Conservation (phyloP, 2,113 vertebrate species). For the Actenoides lindsayi region DNA sequence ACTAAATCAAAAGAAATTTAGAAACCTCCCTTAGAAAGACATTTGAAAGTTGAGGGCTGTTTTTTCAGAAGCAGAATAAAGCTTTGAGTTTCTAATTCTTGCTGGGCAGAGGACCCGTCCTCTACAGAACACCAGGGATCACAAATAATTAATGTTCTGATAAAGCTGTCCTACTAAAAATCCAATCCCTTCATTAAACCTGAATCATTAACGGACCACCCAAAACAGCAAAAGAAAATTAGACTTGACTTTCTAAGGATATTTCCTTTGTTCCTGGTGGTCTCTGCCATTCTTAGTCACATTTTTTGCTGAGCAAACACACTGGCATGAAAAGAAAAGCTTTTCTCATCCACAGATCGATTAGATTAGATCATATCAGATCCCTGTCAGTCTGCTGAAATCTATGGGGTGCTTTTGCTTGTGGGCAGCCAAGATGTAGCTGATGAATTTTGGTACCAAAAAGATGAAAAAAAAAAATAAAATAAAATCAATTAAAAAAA, state of each 20-base stretch:
- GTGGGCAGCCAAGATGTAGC: not conserved
- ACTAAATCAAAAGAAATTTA: not conserved
- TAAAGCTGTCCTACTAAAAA: slow-evolving; percentile 1
- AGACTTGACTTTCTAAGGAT: slow-evolving; percentile 13
- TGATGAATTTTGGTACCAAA: not conserved
- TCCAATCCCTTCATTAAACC: not conserved
- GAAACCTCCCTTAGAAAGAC: not conserved
- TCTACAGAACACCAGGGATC: not conserved
- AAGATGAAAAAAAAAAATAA: not conserved
- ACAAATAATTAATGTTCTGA: slow-evolving; percentile 18
- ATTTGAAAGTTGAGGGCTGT: not conserved
- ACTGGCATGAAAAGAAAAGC: slow-evolving; percentile 57
- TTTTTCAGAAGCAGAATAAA: slow-evolving; percentile 4
- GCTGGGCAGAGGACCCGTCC: not conserved
- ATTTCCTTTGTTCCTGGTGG: slow-evolving; percentile 62
- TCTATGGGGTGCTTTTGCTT: not conserved
- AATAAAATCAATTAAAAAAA: not conserved
- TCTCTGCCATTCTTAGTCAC: slow-evolving; percentile 49
- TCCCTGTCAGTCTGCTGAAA: slow-evolving; percentile 7
- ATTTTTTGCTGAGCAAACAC: slow-evolving; percentile 63
- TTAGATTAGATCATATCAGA: slow-evolving; percentile 54
- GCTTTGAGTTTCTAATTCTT: not conserved
- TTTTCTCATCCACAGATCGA: slow-evolving; percentile 40
- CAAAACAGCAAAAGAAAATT: slow-evolving; percentile 1
- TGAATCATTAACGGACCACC: slow-evolving; percentile 25